Evolutionary conservation across 2,113 vertebrate species (phyloP).

Genomic region (Ageneiosus marmoratus): DNA sequence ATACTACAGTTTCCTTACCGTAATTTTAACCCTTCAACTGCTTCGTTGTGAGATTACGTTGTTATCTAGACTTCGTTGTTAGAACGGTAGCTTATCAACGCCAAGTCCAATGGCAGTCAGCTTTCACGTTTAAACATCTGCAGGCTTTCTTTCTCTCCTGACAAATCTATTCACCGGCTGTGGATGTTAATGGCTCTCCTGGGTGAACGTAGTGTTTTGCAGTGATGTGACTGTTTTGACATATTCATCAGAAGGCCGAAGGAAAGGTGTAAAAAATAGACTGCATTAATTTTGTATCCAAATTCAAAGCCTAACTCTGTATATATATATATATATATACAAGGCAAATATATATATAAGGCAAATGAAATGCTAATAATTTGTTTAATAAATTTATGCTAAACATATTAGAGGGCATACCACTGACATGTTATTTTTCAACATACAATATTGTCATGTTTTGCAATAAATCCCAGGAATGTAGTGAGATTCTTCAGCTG

Average conservation of each 20-base stretch:
- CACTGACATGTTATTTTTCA: not conserved
- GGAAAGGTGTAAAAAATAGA: constrained; percentile 60
- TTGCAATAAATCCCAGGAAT: not conserved
- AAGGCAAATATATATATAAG: too few species aligned
- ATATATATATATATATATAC: not conserved
- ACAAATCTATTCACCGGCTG: constrained; percentile 73
- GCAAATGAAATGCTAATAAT: too few species aligned
- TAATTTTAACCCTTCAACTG: not conserved
- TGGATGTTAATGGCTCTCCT: constrained; percentile 70
- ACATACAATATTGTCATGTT: not conserved
- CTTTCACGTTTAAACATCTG: constrained; percentile 72
- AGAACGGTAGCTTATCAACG: constrained; percentile 17
- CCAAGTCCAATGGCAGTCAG: constrained; percentile 66
- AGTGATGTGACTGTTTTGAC: constrained; percentile 66
- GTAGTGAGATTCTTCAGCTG: not conserved
- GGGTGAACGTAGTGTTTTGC: constrained; percentile 60
- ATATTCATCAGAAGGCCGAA: constrained; percentile 63
- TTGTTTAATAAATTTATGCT: not conserved
- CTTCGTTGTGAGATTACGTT: too few species aligned
- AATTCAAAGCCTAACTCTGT: not conserved
- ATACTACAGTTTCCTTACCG: not conserved
- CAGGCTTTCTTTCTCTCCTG: constrained; percentile 66
- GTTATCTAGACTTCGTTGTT: too few species aligned
- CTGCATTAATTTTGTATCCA: constrained; percentile 47
- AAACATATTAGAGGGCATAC: not conserved